phyloP scores from a whole-genome alignment of 2,888 invertebrate species.

The Lysandra bellargus region DNA sequence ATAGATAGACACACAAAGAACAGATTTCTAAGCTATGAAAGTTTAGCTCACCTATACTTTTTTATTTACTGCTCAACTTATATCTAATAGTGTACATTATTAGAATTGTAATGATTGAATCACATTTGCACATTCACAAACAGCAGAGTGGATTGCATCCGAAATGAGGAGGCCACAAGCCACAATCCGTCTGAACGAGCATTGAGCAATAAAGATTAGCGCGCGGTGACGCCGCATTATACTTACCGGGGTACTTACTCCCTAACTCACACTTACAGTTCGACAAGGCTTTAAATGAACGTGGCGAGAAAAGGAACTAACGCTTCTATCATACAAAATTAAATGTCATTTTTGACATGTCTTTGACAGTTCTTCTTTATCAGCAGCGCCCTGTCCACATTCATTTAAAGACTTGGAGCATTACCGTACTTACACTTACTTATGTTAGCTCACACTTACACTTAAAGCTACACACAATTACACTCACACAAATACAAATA shows the following conservation, averaged over 20 bases:
- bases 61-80: too few relatives aligned
- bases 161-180: slow-evolving; percentile 32
- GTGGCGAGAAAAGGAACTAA: too few relatives aligned
- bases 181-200: slow-evolving; percentile 44
- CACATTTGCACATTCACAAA: slow-evolving; percentile 1
- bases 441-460: background rate
- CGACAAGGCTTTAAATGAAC: too few relatives aligned
- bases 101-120: background rate
- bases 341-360: too few relatives aligned
- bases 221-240: slow-evolving; percentile 11
- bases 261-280: background rate
- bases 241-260: slow-evolving; percentile 9
- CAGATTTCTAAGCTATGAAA: too few relatives aligned
- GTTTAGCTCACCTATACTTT: too few relatives aligned
- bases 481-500: background rate
- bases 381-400: too few relatives aligned
- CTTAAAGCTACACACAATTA: too few relatives aligned
- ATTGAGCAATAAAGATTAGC: slow-evolving; percentile 12
- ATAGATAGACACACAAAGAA: too few relatives aligned
- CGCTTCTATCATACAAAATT: too few relatives aligned
- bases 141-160: slow-evolving; percentile 27
- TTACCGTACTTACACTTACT: background rate
- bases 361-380: too few relatives aligned
- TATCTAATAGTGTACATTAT: background rate
- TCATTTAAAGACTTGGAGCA: too few relatives aligned